Evolutionary conservation across 2,113 vertebrate species (phyloP).

Genomic region (Mesoclemmys tuberculata): DNA sequence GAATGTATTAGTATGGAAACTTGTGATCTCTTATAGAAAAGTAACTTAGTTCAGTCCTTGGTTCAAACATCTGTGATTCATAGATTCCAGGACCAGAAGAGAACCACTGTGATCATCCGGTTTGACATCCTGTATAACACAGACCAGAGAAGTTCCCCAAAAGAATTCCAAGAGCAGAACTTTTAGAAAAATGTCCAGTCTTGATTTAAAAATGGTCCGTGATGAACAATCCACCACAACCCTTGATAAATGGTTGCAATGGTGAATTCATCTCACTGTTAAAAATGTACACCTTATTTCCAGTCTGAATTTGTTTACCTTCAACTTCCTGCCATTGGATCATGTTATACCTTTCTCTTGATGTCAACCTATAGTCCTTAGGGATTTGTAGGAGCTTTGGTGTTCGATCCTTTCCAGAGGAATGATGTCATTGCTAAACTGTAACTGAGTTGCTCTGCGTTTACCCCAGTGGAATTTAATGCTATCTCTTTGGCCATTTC

Average conservation of each 20-base stretch:
- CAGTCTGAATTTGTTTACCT: background rate
- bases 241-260: background rate
- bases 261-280: background rate
- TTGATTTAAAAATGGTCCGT: background rate
- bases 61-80: background rate
- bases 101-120: no score
- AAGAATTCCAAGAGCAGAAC: background rate
- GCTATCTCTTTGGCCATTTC: fast-evolving
- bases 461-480: background rate
- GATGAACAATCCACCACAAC: background rate
- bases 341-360: background rate
- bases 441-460: fast-evolving
- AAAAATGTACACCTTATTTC: background rate
- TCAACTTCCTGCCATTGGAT: background rate
- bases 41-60: background rate
- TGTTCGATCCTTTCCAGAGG: background rate
- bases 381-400: background rate
- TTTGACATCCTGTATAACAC: background rate
- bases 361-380: fast-evolving
- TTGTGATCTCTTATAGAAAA: fast-evolving
- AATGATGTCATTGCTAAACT: background rate
- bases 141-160: background rate
- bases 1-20: fast-evolving
- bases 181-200: background rate
- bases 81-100: background rate